Evolutionary conservation across 2,797 vertebrate genomes (phyloP), one percentile per base, ranked within the genome.

Genomic region (Syngnathus rostellatus): DNA sequence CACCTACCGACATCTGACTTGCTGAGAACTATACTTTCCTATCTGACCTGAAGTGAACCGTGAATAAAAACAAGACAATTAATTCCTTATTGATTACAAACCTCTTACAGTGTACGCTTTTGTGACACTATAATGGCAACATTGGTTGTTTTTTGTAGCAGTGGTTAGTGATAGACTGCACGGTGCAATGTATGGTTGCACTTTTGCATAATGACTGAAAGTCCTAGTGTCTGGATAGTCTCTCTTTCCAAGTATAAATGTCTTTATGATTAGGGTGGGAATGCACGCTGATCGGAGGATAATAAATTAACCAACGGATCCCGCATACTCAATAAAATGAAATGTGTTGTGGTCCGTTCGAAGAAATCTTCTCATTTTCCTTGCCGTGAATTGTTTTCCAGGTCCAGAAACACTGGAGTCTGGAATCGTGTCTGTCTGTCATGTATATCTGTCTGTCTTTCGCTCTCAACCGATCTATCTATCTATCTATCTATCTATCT

Each of bases 211-310:
- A 84, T 74, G 67, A 72, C 70, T 75, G 78, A 75, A 75, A 68
- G 68, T 78, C 75, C 75, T 68, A 75, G 78, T 60, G 76, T 72
- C 40, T 41, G 62, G 76, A 75, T 80, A 77, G 79, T 80, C 68
- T 73, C 58, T 73, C 71, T 66, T 73, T 51, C 72, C 71, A 69
- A 59, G 53, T 65, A 75, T 78, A 74, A 83, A 76, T 65, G 71
- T 81, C 79, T 66, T 55, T 83, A 76, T 84, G 84, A 87, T 86
- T 83, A 83, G 79, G 83, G 67, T 70, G 77, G 71, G 77, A 72
- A 78, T 72, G 67, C 38, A 73, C 72, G 65, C 50, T 76, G 78
- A 71, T 59, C 37, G 72, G 65, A 55, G 74, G 62, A 71, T 78
- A 77, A 81, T 77, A 71, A 76, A 69, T 75, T 48, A 9, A 75